Evolutionary conservation across 1,140 invertebrate genomes (phyloP).

Genomic region (Apis laboriosa): DNA sequence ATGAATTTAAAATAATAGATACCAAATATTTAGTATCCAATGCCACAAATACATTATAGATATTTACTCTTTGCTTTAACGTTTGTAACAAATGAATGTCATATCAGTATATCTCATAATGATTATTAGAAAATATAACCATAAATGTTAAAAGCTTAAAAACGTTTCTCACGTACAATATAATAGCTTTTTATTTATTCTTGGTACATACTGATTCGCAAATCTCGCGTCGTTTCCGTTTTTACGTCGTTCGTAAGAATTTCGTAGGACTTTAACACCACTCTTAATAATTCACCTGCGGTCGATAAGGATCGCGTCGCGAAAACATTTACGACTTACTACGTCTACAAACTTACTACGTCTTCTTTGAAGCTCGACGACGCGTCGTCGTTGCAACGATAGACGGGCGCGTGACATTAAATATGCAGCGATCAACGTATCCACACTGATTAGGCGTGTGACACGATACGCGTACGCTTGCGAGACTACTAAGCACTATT

Average conservation of each 20-base stretch:
- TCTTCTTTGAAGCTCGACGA: neutral
- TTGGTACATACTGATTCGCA: neutral
- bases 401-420: neutral
- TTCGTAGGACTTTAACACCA: slow-evolving; percentile 47
- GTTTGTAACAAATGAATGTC: too few relatives aligned
- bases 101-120: too few relatives aligned
- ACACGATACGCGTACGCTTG: neutral
- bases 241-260: neutral
- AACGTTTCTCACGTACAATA: too few relatives aligned
- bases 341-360: neutral
- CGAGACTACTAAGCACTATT: too few relatives aligned
- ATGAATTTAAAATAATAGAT: too few relatives aligned
- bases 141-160: too few relatives aligned
- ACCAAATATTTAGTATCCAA: too few relatives aligned
- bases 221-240: neutral
- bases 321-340: neutral
- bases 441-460: neutral
- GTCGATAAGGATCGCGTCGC: slow-evolving; percentile 59
- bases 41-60: too few relatives aligned
- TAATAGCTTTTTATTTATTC: accelerated
- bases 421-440: neutral
- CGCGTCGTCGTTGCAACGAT: neutral
- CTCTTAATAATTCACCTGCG: slow-evolving; percentile 65
- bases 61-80: too few relatives aligned
- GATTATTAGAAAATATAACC: too few relatives aligned